phyloP scores from a whole-genome alignment of 2,113 vertebrate genomes.

The Bubo blakistoni region DNA sequence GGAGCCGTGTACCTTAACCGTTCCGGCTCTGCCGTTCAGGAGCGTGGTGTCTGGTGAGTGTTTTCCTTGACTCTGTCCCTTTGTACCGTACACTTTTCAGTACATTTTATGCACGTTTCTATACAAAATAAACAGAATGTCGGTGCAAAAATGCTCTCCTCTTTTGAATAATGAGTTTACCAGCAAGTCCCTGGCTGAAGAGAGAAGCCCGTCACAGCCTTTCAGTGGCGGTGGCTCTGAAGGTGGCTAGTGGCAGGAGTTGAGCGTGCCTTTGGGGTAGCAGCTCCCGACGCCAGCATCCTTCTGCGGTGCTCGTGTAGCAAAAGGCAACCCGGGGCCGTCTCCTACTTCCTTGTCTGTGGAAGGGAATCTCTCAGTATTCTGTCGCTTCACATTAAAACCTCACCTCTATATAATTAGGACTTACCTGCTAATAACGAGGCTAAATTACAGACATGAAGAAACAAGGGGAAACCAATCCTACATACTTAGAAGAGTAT shows the following conservation, averaged over 20 bases:
- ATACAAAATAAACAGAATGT: background rate
- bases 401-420: background rate
- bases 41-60: background rate
- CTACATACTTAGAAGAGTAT: background rate
- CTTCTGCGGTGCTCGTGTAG: background rate
- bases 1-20: background rate
- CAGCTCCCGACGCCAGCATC: background rate
- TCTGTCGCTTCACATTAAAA: background rate
- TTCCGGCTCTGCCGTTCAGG: background rate
- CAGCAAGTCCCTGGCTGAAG: background rate
- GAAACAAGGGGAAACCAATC: background rate
- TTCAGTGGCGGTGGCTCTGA: background rate
- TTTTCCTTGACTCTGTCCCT: slow-evolving; percentile 7
- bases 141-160: background rate
- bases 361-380: background rate
- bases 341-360: background rate
- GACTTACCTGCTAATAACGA: slow-evolving; percentile 32
- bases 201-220: background rate
- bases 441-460: slow-evolving; percentile 22
- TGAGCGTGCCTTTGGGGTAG: background rate
- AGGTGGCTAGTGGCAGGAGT: background rate
- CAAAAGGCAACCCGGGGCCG: too few relatives aligned
- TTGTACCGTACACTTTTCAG: slow-evolving; percentile 17
- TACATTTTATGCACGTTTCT: background rate
- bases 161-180: background rate